These are phyloP conservation scores for Atractosteus spatula DNA, from an alignment of 2,113 vertebrate species.

Conservation along the genomic window DNA sequence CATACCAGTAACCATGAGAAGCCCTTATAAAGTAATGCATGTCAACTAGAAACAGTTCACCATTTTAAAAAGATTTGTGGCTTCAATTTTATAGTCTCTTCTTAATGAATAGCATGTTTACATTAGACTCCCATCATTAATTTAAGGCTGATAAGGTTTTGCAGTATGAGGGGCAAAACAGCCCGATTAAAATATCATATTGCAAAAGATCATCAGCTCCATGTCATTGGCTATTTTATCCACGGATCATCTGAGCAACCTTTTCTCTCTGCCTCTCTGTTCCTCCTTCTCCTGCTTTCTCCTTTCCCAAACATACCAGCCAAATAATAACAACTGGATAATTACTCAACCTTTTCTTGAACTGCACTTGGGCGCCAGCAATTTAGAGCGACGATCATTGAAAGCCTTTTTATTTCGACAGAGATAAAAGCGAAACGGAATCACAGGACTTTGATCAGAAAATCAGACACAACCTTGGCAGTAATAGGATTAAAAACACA, in stretches of 20 bases:
- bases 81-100: too few relatives aligned
- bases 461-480: slow-evolving; percentile 21
- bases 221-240: not conserved
- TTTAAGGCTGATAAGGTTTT: not conserved
- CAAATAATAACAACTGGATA: slow-evolving; percentile 58
- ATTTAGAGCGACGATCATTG: slow-evolving; percentile 58
- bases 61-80: too few relatives aligned
- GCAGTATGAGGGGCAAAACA: not conserved
- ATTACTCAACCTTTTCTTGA: slow-evolving; percentile 56
- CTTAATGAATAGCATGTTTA: not conserved
- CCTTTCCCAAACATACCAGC: slow-evolving; percentile 17
- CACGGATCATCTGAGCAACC: not conserved
- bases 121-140: not conserved
- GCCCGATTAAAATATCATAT: slow-evolving; percentile 48
- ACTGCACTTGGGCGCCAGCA: slow-evolving; percentile 39
- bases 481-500: slow-evolving; percentile 20
- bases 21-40: too few relatives aligned
- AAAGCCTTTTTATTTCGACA: slow-evolving; percentile 62
- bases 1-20: too few relatives aligned
- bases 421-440: slow-evolving; percentile 58
- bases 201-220: slow-evolving; percentile 5
- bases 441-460: slow-evolving; percentile 44
- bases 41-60: too few relatives aligned
- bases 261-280: slow-evolving; percentile 18
- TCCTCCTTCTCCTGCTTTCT: slow-evolving; percentile 24